Percentiles rank a stretch among this genome's conserved stretches.
Evolutionary conservation across 2,888 invertebrate species (phyloP).

Genomic region (Conops quadrifasciatus): DNA sequence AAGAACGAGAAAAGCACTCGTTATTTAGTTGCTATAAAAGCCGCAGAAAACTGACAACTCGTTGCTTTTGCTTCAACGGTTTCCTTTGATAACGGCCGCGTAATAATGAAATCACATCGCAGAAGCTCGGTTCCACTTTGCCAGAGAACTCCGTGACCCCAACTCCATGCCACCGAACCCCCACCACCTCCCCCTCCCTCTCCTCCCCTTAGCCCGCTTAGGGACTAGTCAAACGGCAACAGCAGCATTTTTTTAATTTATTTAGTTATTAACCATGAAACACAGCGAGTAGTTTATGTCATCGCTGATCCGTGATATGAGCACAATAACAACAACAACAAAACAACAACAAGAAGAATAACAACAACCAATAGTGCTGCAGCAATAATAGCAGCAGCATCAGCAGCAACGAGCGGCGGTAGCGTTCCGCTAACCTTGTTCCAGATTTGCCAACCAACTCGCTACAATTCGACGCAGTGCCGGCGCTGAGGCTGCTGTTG

Average conservation of each 20-base stretch:
- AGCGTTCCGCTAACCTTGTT: constrained; percentile 34
- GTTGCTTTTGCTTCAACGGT: too few relatives aligned
- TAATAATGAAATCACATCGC: too few relatives aligned
- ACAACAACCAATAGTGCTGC: background rate
- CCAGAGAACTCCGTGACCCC: background rate
- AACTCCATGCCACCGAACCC: too few relatives aligned
- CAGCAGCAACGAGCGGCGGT: background rate
- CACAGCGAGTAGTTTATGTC: constrained; percentile 16
- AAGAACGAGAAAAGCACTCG: too few relatives aligned
- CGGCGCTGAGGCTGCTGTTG: constrained; percentile 6
- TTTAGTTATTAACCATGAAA: constrained; percentile 14
- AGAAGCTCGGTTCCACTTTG: too few relatives aligned
- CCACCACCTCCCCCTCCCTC: too few relatives aligned
- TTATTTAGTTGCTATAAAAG: too few relatives aligned
- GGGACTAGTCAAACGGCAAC: too few relatives aligned
- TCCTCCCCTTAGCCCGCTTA: too few relatives aligned
- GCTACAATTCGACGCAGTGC: constrained; percentile 10
- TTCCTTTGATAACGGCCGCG: too few relatives aligned
- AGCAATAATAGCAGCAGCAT: background rate
- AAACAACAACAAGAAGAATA: background rate
- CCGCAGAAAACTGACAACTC: too few relatives aligned
- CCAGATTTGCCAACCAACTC: constrained; percentile 27
- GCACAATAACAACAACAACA: background rate
- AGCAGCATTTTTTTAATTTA: too few relatives aligned
- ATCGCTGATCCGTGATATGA: background rate